Evolutionary conservation across 2,797 vertebrate genomes (phyloP), one percentile per base, ranked within the genome.

Genomic region (Alca torda): DNA sequence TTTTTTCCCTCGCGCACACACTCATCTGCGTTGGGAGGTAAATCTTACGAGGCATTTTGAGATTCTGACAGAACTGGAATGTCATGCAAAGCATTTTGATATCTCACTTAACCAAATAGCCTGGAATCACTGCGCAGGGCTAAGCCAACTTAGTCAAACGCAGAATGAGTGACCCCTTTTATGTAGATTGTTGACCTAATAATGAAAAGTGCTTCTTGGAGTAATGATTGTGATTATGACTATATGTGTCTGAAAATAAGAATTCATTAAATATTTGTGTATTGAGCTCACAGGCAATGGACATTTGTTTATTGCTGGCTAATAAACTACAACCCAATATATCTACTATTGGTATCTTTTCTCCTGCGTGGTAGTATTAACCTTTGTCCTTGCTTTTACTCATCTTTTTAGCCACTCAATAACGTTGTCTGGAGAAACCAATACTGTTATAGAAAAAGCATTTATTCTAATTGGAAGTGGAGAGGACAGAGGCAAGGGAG

Each of bases 201-300:
- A 73, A 83, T 70, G 64, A 61, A 86, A 69, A 5, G 6, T 23
- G 13, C 39, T 63, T 90, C 59, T 89, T 70, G 43, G 26, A 83
- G 84, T 91, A 84, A 59, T 51, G 72, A 59, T 46, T 84, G 53
- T 43, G 61, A 33, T 60, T 18, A 23, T 67, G 59, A 37, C 37
- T 67, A 31, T 64, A 35, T 63, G 25, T 83, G 61, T 61, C 60
- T 92, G 84, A 82, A 93, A 90, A 93, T 54, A 61, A 78, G 53
- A 91, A 59, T 57, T 70, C 53, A 56, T 90, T 91, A 84, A 67
- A 85, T 85, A 68, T 86, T 93, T 90, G 43, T 81, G 73, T 70
- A 43, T 64, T 89, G 43, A 82, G 20, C 56, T 93, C 63, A 65
- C 18, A 37, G 79, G 76, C 56, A 56, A 72, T 4, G 4, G 46